Evolutionary conservation across 2,797 vertebrate genomes (phyloP), one percentile per base, ranked within the genome.

Genomic region (Falco cherrug): DNA sequence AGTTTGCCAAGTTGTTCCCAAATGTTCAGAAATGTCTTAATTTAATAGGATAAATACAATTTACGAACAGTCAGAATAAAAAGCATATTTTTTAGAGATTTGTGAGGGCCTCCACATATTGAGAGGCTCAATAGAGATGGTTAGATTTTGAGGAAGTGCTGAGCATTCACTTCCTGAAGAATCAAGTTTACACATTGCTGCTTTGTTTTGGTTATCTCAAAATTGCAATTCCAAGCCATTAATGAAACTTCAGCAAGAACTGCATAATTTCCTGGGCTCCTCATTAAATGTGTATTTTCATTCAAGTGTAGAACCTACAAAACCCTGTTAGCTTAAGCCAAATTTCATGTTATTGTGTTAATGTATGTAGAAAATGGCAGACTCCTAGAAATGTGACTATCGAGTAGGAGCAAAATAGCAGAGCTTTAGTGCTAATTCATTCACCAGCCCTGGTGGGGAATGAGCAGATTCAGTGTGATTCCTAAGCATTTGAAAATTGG

Each of bases 361-460:
- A 67, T 16, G 57, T 64, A 19, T 74, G 63, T 68, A 35, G 78
- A 93, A 94, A 92, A 77, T 70, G 51, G 10, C 56, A 74, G 54
- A 69, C 71, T 89, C 35, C n/a, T 69, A 68, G 41, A 90, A 94
- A 91, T 70, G 48, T 75, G 63, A 61, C 75, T 85, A 70, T 51
- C 9, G 19, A 83, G 41, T 63, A 70, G 43, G 26, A 89, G 68
- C 83, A 70, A 93, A 80, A 79, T 39, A 95, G 48, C 69, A 91
- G 51, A 89, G 41, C 33, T 90, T 17, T 76, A 20, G 47, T 85
- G 54, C 64, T 95, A 93, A 96, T 96, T 97, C 2, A 2, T 93
- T 95, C 79, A 56, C 77, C 90, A 94, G 86, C 39, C 37, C 67
- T 92, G 84, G 71, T 89, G 78, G 56, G 70, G 68, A 93, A 51